These are phyloP conservation scores for Amaurobius ferox DNA, from an alignment of 2,888 invertebrate species.

Conservation along the genomic window DNA sequence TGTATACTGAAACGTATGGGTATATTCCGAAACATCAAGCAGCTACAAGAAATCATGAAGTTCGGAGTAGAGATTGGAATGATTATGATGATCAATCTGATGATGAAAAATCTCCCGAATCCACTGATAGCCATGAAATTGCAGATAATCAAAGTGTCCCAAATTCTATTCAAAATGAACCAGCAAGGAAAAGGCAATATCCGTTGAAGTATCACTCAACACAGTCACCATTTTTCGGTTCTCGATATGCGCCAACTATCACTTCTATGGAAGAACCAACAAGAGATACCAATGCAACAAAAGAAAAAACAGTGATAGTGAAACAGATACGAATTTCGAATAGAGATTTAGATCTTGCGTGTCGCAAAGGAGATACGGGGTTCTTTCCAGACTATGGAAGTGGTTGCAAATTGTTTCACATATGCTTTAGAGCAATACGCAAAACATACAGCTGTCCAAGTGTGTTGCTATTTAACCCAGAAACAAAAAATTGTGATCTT, in stretches of 20 bases:
- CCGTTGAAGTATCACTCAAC: conserved; percentile 18
- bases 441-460: conserved; percentile 73
- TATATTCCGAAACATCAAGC: conserved; percentile 6
- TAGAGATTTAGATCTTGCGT: conserved; percentile 46
- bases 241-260: neutral
- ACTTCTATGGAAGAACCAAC: neutral
- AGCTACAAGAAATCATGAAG: neutral
- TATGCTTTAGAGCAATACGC: conserved; percentile 67
- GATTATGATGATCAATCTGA: conserved; percentile 23
- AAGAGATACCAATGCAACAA: neutral
- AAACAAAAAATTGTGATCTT: conserved; percentile 73
- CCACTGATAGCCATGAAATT: conserved; percentile 38
- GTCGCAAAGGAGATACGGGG: conserved; percentile 67
- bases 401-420: conserved; percentile 73
- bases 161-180: conserved; percentile 37
- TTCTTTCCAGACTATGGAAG: conserved; percentile 73
- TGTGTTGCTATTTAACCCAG: conserved; percentile 72
- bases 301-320: neutral
- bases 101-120: neutral
- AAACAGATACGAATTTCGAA: neutral
- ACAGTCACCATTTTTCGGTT: neutral
- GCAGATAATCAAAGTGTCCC: conserved; percentile 19
- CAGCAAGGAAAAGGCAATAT: conserved; percentile 30
- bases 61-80: conserved; percentile 12
- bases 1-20: conserved; percentile 46